Conservation (phyloP, 2,113 vertebrate genomes). For the Bagarius yarrelli region DNA sequence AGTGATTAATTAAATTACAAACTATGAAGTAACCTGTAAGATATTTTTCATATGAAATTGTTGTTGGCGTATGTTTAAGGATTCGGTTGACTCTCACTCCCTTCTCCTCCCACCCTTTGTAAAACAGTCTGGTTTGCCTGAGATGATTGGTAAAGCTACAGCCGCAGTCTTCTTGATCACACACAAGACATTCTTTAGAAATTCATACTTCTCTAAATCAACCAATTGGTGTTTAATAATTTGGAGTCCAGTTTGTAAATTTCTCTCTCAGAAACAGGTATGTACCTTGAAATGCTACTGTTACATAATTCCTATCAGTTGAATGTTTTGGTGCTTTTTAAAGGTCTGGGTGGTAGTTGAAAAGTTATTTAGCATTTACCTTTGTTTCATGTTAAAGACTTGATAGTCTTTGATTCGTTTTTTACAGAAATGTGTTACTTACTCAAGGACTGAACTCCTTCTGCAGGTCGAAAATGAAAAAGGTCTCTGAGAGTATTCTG, state of each 20-base stretch:
- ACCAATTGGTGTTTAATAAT: constrained; percentile 3
- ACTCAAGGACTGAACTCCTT: neutral
- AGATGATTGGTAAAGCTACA: constrained; percentile 66
- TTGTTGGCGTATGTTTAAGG: constrained; percentile 38
- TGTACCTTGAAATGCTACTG: constrained; percentile 19
- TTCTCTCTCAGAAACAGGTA: constrained; percentile 27
- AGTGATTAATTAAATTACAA: constrained; percentile 21
- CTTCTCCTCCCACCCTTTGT: constrained; percentile 54
- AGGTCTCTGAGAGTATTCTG: constrained; percentile 69
- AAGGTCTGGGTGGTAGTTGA: constrained; percentile 14
- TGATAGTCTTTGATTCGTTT: neutral
- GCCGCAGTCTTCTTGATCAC: constrained; percentile 43
- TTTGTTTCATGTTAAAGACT: no score
- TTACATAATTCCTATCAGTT: neutral
- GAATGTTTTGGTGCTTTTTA: constrained; percentile 15
- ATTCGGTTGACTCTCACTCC: constrained; percentile 55
- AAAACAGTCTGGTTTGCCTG: constrained; percentile 61
- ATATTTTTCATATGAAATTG: constrained; percentile 22
- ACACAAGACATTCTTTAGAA: constrained; percentile 28
- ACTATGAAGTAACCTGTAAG: neutral
- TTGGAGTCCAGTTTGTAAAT: constrained; percentile 15
- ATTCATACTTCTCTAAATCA: constrained; percentile 5
- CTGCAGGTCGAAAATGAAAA: constrained; percentile 77
- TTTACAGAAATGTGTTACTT: constrained; percentile 1
- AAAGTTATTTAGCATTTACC: constrained; percentile 4